Conservation (phyloP, 2,888 invertebrate genomes). For the Orthonevra nobilis region DNA sequence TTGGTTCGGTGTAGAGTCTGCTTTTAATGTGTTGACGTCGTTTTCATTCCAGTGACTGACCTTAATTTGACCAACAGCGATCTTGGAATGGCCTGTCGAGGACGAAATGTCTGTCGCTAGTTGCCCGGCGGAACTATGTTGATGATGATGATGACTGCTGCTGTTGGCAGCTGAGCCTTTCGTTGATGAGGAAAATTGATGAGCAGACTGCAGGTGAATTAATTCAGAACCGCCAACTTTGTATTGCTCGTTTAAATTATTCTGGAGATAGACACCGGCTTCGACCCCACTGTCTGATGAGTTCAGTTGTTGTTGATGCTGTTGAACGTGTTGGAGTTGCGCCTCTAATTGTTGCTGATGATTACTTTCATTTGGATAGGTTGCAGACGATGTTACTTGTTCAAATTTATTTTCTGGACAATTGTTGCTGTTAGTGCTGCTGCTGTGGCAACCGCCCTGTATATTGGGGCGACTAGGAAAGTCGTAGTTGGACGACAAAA, state of each 20-base stretch:
- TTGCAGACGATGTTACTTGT: conserved; percentile 43
- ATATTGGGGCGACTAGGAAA: conserved; percentile 74
- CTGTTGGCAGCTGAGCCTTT: conserved; percentile 35
- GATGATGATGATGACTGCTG: conserved; percentile 38
- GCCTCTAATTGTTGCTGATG: conserved; percentile 52
- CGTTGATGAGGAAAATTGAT: conserved; percentile 35
- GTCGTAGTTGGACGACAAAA: conserved; percentile 75
- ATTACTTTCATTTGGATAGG: conserved; percentile 52
- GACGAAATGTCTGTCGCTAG: conserved; percentile 53
- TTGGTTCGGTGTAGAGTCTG: conserved; percentile 47
- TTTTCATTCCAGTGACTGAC: conserved; percentile 47
- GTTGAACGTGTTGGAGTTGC: conserved; percentile 27
- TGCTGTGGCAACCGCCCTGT: conserved; percentile 72
- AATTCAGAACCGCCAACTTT: conserved; percentile 41
- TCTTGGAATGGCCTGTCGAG: conserved; percentile 43
- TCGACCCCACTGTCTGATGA: conserved; percentile 25
- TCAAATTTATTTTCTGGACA: conserved; percentile 60
- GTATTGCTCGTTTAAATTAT: conserved; percentile 55
- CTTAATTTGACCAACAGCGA: conserved; percentile 49
- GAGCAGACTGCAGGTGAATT: conserved; percentile 62
- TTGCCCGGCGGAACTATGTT: too few species aligned
- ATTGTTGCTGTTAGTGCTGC: conserved; percentile 54
- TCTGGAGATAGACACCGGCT: conserved; percentile 49
- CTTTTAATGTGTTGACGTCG: conserved; percentile 46
- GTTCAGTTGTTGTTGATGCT: conserved; percentile 29